Percentiles rank a stretch among this genome's conserved stretches.
These are phyloP conservation scores for Bactericera cockerelli DNA, from an alignment of 1,140 invertebrate genomes.

Conservation along the genomic window DNA sequence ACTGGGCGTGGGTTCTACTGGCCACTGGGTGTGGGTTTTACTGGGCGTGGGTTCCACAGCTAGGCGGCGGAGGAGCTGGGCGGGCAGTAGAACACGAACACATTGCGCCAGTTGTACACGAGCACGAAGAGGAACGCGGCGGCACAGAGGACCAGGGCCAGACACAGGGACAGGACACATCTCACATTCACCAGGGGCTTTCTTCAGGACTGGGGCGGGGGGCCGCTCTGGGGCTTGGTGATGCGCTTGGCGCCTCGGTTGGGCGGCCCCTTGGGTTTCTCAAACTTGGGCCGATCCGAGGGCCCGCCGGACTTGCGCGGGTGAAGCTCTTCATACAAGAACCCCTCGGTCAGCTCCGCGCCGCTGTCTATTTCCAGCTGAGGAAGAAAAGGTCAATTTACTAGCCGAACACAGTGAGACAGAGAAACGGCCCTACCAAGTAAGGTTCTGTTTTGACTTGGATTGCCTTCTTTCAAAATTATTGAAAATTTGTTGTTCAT, in stretches of 20 bases:
- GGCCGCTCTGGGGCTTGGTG: constrained; percentile 56
- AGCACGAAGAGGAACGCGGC: not conserved
- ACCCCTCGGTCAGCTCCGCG: constrained; percentile 75
- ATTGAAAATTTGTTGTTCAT: constrained; percentile 5
- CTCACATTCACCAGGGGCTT: constrained; percentile 2
- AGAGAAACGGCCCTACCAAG: no score
- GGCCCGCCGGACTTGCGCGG: constrained; percentile 66
- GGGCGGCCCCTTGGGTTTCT: constrained; percentile 86
- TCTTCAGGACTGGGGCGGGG: not conserved
- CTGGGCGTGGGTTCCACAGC: no score
- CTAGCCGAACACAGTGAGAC: no score
- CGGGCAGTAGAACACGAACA: not conserved
- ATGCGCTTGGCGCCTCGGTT: constrained; percentile 78
- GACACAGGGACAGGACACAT: constrained; percentile 2
- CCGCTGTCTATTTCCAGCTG: constrained; percentile 86
- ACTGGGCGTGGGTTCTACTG: no score
- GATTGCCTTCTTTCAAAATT: no score
- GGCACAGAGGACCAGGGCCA: not conserved
- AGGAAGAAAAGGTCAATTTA: constrained; percentile 19
- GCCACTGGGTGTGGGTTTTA: no score
- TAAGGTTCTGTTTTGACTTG: no score
- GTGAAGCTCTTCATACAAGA: constrained; percentile 82
- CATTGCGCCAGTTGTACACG: not conserved
- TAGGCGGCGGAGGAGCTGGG: not conserved
- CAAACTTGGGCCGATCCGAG: constrained; percentile 80